Base-by-base conservation (phyloP, 2,888 invertebrate species). In the Philopedon plagiatum region DNA sequence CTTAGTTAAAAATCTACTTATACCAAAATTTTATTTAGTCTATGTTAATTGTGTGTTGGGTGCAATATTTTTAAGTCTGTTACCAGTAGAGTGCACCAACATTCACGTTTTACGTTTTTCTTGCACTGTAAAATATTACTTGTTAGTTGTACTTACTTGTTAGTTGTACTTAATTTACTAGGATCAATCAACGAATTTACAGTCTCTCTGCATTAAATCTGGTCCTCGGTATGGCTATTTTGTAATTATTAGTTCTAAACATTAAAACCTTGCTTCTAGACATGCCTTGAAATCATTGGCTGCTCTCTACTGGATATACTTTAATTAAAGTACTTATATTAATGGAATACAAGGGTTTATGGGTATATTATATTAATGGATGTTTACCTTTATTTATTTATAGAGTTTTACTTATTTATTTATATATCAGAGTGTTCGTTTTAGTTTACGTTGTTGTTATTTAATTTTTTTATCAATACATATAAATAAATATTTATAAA, bases 1-100 rank as follows among this genome's bases (percentile, higher is more conserved):
- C 5, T 19, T 19, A 49, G 23, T 58, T 44, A 18, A 8, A n/a
- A 19, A n/a, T 26, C 21, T 62, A 62, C 46, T 32, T 62, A 46
- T 32, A 49, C 46, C 62, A 62, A 62, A 62, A 62, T 49, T 18
- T 29, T 46, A 62, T 46, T 62, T 62, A 62, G 46, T 54, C 49
- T 49, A 57, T 54, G 21, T 19, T 37, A 57, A 15, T 15, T 15
- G 62, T 62, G 46, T 62, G 62, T 32, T 34, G 46, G 62, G 62
- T 62, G 62, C 62, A 62, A 62, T 62, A 62, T 62, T 37, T 39
- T 57, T 15, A 15, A 21, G 26, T 32, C n/a, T 32, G n/a, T 54
- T 29, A n/a, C 15, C 21, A 21, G 21, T 49, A 49, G n/a, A 26
- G 49, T 13, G 49, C 13, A 2, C 5, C 34, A 34, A 34, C 11